These are phyloP conservation scores for Tortrix viridana DNA, from an alignment of 2,888 invertebrate species.

Conservation along the genomic window DNA sequence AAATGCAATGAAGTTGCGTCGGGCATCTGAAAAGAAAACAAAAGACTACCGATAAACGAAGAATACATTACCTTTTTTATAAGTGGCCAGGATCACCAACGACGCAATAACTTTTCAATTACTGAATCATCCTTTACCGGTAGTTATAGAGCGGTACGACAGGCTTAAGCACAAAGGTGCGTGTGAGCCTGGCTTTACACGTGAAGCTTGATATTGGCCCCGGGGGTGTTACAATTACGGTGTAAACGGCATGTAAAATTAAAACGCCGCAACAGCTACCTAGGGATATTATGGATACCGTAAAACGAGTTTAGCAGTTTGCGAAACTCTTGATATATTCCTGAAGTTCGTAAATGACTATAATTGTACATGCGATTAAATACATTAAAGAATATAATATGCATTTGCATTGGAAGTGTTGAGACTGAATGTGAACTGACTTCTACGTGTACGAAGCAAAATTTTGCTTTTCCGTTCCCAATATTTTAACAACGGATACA, in stretches of 20 bases:
- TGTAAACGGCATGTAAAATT: slow-evolving; percentile 35
- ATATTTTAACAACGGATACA: no score
- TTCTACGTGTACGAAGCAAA: no score
- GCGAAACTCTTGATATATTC: not conserved
- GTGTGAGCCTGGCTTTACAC: slow-evolving; percentile 16
- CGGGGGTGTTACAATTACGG: slow-evolving; percentile 21
- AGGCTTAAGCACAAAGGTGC: slow-evolving; percentile 5
- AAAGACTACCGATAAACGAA: slow-evolving; percentile 1
- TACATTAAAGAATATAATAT: no score
- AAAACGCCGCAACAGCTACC: slow-evolving; percentile 34
- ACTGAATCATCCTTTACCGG: not conserved
- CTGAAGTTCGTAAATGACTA: not conserved
- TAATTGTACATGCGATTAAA: not conserved
- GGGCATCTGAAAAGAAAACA: not conserved
- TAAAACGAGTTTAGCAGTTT: slow-evolving; percentile 20
- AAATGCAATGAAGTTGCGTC: not conserved
- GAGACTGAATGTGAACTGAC: no score
- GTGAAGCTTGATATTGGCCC: slow-evolving; percentile 23
- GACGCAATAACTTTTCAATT: no score
- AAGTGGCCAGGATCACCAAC: not conserved
- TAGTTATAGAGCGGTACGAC: no score
- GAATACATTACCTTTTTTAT: not conserved
- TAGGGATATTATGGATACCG: slow-evolving; percentile 13
- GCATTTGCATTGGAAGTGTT: no score
- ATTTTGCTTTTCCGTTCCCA: no score